Percentiles rank a stretch among this genome's conserved stretches.
These are phyloP conservation scores for Myanophis thanlyinensis DNA, from an alignment of 2,113 vertebrate genomes.

Conservation along the genomic window DNA sequence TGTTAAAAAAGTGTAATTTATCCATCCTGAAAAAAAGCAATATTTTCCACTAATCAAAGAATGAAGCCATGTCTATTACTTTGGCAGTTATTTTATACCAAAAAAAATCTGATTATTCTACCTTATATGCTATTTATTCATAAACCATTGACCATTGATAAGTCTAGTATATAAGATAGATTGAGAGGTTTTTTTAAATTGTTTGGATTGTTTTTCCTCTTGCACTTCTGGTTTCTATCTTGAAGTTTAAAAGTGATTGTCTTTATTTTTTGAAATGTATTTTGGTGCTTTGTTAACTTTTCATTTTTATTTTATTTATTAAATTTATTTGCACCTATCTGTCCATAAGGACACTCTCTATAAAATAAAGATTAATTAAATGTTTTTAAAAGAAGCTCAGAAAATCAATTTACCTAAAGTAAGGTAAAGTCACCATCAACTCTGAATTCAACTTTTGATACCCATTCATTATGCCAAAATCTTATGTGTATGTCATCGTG, in stretches of 20 bases:
- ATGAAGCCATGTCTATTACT: not conserved
- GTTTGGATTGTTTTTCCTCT: not conserved
- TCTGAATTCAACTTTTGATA: not conserved
- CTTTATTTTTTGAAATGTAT: not conserved
- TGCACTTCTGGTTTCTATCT: not conserved
- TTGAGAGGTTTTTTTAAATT: not conserved
- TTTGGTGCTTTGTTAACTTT: not conserved
- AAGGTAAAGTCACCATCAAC: not conserved
- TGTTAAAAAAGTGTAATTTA: not conserved
- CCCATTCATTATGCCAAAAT: not conserved
- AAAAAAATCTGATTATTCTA: not conserved
- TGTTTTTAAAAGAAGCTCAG: not conserved
- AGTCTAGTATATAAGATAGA: not conserved
- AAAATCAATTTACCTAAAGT: not conserved
- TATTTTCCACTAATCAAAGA: not conserved
- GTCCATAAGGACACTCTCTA: not conserved
- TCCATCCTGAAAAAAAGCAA: not conserved
- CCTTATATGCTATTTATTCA: not conserved
- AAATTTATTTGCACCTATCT: not conserved
- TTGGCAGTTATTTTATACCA: not conserved
- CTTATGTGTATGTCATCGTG: not conserved
- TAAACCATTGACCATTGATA: not conserved
- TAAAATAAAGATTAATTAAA: not conserved
- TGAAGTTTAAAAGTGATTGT: not conserved
- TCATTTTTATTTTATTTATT: not conserved